Percentiles rank a stretch among this genome's conserved stretches.
Evolutionary conservation across 2,797 vertebrate species (phyloP).

Genomic region (Manis crassicaudata): DNA sequence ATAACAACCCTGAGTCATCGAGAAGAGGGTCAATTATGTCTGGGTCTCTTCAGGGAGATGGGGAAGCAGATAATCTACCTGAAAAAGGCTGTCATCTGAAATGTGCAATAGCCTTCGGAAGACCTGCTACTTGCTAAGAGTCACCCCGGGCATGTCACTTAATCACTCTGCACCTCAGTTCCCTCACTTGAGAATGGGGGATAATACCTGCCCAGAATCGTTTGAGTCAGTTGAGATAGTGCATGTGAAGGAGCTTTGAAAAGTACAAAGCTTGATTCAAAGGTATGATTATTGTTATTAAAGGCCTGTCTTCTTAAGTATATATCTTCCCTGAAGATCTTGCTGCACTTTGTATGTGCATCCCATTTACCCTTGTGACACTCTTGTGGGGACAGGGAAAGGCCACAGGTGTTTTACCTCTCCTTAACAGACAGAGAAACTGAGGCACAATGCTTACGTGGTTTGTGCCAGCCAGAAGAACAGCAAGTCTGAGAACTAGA

Average conservation of each 20-base stretch:
- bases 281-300: constrained; percentile 69
- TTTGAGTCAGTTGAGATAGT: constrained; percentile 58
- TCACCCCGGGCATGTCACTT: neutral
- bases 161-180: neutral
- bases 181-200: constrained; percentile 33
- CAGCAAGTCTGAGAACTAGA: constrained; percentile 12
- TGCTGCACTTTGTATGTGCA: neutral
- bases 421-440: constrained; percentile 43
- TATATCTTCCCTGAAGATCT: constrained; percentile 40
- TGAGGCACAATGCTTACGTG: neutral
- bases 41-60: neutral
- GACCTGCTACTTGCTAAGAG: neutral
- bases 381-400: constrained; percentile 40
- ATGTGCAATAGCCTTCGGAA: neutral
- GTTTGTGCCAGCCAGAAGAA: constrained; percentile 29
- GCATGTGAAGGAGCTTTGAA: constrained; percentile 47
- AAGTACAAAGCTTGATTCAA: constrained; percentile 43
- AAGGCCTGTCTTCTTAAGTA: constrained; percentile 43
- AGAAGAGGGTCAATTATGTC: neutral
- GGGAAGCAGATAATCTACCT: neutral
- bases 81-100: constrained; percentile 34
- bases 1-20: neutral
- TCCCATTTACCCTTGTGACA: neutral
- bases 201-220: constrained; percentile 44
- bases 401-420: constrained; percentile 35